Conservation (phyloP, 2,888 invertebrate species). For the Caenorhabditis japonica region DNA sequence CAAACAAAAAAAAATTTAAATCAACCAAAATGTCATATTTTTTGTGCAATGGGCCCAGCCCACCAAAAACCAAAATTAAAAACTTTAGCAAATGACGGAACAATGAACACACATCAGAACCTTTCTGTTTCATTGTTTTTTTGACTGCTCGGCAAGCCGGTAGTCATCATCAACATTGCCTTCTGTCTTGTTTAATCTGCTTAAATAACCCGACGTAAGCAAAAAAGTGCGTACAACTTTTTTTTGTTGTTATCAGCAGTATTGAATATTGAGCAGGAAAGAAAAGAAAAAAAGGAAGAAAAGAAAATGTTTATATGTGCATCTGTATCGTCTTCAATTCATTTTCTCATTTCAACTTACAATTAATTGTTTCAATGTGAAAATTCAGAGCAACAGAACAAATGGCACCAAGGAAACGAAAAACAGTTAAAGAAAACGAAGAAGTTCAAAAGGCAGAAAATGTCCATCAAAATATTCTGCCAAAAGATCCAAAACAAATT, state of each 20-base stretch:
- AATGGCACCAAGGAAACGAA: constrained; percentile 30
- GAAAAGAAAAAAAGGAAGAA: too few relatives aligned
- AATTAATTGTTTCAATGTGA: too few relatives aligned
- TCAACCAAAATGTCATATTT: too few relatives aligned
- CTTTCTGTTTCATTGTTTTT: background rate
- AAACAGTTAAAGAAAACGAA: constrained; percentile 17
- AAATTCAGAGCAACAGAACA: constrained; percentile 4
- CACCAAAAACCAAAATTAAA: background rate
- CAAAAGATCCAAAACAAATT: constrained; percentile 21
- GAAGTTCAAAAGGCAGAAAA: background rate
- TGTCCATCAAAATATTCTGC: background rate
- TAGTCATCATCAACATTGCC: background rate
- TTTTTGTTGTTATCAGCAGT: constrained; percentile 25
- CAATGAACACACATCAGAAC: too few relatives aligned
- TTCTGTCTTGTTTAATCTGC: constrained; percentile 24
- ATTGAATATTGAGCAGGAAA: too few relatives aligned
- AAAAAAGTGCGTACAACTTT: constrained; percentile 27
- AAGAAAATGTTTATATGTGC: too few relatives aligned
- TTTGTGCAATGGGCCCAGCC: too few relatives aligned
- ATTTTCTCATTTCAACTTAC: too few relatives aligned
- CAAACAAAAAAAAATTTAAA: too few relatives aligned
- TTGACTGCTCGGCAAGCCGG: too few relatives aligned
- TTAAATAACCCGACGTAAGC: constrained; percentile 14
- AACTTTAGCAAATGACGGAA: too few relatives aligned
- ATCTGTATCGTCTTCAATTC: too few relatives aligned